These are phyloP conservation scores for Melitaea cinxia DNA, from an alignment of 1,140 invertebrate species.

Conservation along the genomic window DNA sequence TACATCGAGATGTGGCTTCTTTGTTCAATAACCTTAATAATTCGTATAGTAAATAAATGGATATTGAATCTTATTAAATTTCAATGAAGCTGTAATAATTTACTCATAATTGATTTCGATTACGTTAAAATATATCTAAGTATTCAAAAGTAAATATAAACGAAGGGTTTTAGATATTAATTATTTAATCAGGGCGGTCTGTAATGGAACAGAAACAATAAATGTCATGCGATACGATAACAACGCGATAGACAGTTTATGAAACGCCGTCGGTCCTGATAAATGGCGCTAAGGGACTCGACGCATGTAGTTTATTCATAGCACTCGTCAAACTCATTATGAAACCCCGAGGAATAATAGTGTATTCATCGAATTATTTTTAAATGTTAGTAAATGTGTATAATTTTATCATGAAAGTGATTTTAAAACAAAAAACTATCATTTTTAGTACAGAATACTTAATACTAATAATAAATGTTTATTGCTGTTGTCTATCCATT, in stretches of 20 bases:
- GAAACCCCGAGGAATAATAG: slow-evolving; percentile 19
- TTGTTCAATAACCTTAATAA: too few relatives aligned
- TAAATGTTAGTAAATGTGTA: not conserved
- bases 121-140: too few relatives aligned
- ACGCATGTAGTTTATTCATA: slow-evolving; percentile 32
- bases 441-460: not conserved
- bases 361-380: not conserved
- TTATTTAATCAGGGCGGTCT: slow-evolving; percentile 53
- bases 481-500: not conserved
- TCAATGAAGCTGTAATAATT: too few relatives aligned
- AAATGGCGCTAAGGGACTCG: slow-evolving; percentile 48
- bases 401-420: too few relatives aligned
- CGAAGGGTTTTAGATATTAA: slow-evolving; percentile 34
- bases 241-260: slow-evolving; percentile 65
- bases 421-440: too few relatives aligned
- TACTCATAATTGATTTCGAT: too few relatives aligned
- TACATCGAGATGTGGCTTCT: too few relatives aligned
- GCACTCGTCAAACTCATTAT: slow-evolving; percentile 19
- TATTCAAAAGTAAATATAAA: slow-evolving; percentile 26
- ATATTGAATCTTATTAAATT: too few relatives aligned
- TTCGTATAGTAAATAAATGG: too few relatives aligned
- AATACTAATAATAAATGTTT: not conserved
- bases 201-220: slow-evolving; percentile 54
- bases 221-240: slow-evolving; percentile 65
- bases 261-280: slow-evolving; percentile 54